Evolutionary conservation across 2,797 vertebrate genomes (phyloP).

Genomic region (Mus minutoides): DNA sequence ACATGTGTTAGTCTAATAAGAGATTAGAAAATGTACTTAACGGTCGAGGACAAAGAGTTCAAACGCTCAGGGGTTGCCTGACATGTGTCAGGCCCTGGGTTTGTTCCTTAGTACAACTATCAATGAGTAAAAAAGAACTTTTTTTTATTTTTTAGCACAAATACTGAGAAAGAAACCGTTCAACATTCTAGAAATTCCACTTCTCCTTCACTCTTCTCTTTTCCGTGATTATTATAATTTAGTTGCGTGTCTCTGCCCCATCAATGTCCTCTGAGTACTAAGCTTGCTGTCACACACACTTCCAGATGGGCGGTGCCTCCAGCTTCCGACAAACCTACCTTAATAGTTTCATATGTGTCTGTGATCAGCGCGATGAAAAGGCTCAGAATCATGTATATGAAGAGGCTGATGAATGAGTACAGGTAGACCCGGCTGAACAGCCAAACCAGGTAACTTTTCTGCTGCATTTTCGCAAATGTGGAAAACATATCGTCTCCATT

Average conservation of each 20-base stretch:
- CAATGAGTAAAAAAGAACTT: neutral
- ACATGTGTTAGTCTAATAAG: conserved; percentile 1
- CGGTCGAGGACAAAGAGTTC: too few species aligned
- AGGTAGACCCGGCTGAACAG: conserved; percentile 96
- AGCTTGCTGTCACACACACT: neutral
- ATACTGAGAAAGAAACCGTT: conserved; percentile 3
- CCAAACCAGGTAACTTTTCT: conserved; percentile 95
- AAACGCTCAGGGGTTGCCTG: neutral
- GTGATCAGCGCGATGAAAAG: conserved; percentile 98
- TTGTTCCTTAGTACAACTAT: neutral
- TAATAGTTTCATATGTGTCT: conserved; percentile 97
- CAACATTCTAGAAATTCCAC: neutral
- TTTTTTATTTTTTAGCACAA: neutral
- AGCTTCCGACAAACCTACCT: conserved; percentile 87
- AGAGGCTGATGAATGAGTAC: conserved; percentile 97
- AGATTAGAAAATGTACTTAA: neutral
- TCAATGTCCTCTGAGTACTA: neutral
- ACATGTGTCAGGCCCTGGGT: neutral
- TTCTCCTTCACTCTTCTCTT: neutral
- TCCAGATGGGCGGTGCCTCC: neutral
- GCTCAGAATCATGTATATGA: conserved; percentile 98
- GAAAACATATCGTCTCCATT: conserved; percentile 97
- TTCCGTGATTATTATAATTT: neutral
- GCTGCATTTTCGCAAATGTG: conserved; percentile 94
- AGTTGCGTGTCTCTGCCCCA: neutral